phyloP scores from a whole-genome alignment of 2,888 invertebrate species.

The Luperina nickerlii region DNA sequence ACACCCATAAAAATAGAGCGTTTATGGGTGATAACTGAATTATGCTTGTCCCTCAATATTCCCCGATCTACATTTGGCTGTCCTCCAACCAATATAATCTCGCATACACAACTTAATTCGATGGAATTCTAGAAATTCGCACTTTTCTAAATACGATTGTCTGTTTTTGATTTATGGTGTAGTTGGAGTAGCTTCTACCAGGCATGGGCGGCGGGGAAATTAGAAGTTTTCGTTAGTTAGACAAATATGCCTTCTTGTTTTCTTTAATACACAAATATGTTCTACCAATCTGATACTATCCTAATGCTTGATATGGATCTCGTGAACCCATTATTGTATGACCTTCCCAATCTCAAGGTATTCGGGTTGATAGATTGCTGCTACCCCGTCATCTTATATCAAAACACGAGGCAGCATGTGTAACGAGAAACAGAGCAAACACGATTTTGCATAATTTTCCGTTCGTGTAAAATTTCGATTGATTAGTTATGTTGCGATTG shows the following conservation, averaged over 20 bases:
- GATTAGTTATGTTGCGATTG: conserved; percentile 20
- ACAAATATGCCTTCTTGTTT: conserved; percentile 23
- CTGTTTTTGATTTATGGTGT: conserved; percentile 54
- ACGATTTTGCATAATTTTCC: conserved; percentile 22
- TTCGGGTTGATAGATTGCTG: conserved; percentile 44
- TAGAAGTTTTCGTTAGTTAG: conserved; percentile 13
- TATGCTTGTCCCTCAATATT: conserved; percentile 69
- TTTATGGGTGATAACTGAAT: conserved; percentile 68
- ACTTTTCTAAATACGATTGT: conserved; percentile 69
- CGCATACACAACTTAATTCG: conserved; percentile 59
- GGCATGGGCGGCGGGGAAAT: background rate
- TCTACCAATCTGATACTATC: conserved; percentile 41
- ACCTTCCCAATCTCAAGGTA: conserved; percentile 35
- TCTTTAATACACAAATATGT: conserved; percentile 38
- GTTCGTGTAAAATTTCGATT: conserved; percentile 38
- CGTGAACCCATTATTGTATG: conserved; percentile 52
- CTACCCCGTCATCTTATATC: conserved; percentile 22
- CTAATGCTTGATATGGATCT: conserved; percentile 50
- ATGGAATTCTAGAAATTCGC: conserved; percentile 67
- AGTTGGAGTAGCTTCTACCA: conserved; percentile 11
- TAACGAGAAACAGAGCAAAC: conserved; percentile 17
- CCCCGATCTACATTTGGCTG: conserved; percentile 74
- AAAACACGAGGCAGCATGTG: conserved; percentile 33
- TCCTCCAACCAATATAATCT: conserved; percentile 73
- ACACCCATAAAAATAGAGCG: conserved; percentile 54